Conservation (phyloP, 2,113 vertebrate species). For the Bos javanicus region DNA sequence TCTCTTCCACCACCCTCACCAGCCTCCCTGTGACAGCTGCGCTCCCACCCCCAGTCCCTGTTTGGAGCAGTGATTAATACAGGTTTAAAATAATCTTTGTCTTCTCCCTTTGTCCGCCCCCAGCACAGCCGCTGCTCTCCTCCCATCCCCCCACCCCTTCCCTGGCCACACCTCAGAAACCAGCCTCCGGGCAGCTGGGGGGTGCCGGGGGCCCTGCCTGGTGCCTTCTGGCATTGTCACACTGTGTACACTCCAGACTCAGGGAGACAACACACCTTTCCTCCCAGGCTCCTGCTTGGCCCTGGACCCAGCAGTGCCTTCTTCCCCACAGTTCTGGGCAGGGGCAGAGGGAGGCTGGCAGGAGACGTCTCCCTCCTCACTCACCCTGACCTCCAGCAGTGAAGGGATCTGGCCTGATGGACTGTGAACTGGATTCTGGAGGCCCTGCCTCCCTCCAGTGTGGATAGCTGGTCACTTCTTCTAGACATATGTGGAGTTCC, state of each 20-base stretch:
- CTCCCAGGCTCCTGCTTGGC: not conserved
- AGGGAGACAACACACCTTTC: not conserved
- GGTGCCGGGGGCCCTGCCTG: not conserved
- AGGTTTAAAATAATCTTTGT: slow-evolving; percentile 79
- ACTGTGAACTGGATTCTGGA: not conserved
- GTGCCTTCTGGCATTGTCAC: not conserved
- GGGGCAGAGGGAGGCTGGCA: accelerated
- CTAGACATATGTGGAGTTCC: accelerated
- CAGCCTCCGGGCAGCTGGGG: not conserved
- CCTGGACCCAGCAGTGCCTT: too few relatives aligned
- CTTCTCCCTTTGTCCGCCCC: slow-evolving; percentile 77
- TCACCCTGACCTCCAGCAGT: not conserved
- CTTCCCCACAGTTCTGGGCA: not conserved
- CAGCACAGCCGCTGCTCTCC: slow-evolving; percentile 66
- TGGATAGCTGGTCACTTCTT: not conserved
- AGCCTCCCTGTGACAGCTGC: slow-evolving; percentile 71
- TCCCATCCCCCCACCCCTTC: slow-evolving; percentile 28
- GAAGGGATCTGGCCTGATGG: not conserved
- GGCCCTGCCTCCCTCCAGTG: not conserved
- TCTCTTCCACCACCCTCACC: slow-evolving; percentile 41
- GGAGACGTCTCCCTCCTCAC: not conserved
- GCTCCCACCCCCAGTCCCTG: slow-evolving; percentile 74
- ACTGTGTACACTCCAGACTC: not conserved
- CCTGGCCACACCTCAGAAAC: slow-evolving; percentile 31
- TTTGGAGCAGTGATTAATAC: slow-evolving; percentile 79